Evolutionary conservation across 2,888 invertebrate genomes (phyloP).

Genomic region (Nipponacmea schrenckii): DNA sequence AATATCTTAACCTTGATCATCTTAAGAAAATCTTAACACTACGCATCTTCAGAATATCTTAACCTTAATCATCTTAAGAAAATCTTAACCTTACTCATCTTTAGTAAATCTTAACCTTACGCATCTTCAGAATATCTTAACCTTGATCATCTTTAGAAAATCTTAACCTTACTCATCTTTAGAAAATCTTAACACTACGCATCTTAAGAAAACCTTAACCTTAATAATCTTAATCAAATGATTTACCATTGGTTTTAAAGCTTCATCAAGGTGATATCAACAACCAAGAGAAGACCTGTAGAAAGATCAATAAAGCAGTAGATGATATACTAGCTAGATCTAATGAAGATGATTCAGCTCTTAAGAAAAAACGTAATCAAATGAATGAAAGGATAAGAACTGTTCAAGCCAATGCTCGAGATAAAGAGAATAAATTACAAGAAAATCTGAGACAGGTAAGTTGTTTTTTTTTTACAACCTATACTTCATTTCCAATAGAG

Average conservation of each 20-base stretch:
- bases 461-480: background rate
- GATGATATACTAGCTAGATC: slow-evolving; percentile 48
- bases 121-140: too few species aligned
- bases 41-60: too few species aligned
- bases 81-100: too few species aligned
- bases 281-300: slow-evolving; percentile 57
- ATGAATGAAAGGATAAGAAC: slow-evolving; percentile 61
- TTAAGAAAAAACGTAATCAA: slow-evolving; percentile 55
- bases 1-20: too few species aligned
- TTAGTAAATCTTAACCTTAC: too few species aligned
- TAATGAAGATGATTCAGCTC: slow-evolving; percentile 38
- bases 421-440: slow-evolving; percentile 65
- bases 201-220: too few species aligned
- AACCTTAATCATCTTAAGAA: too few species aligned
- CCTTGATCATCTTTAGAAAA: too few species aligned
- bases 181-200: too few species aligned
- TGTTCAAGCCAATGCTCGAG: slow-evolving; percentile 56
- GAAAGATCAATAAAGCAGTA: slow-evolving; percentile 60
- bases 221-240: too few species aligned
- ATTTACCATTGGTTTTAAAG: slow-evolving; percentile 36
- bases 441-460: slow-evolving; percentile 63
- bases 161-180: too few species aligned
- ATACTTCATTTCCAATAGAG: background rate
- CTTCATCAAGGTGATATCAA: slow-evolving; percentile 60
- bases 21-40: too few species aligned